phyloP scores from a whole-genome alignment of 1,140 invertebrate species.

The Holcopasites calliopsidis region DNA sequence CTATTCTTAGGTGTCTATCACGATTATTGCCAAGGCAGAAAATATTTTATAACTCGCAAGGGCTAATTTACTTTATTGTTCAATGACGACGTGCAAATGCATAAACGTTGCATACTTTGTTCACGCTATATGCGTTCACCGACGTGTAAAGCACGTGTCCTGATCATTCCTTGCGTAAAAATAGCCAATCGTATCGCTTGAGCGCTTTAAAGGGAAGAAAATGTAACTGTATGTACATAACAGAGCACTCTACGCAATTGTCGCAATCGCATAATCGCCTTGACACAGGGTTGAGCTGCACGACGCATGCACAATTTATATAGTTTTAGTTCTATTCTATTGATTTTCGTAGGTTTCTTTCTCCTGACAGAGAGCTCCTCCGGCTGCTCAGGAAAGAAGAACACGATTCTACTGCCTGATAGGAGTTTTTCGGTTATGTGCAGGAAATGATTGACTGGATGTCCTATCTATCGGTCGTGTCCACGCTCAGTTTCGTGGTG shows the following conservation, averaged over 20 bases:
- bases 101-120: background rate
- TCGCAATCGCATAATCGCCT: conserved; percentile 60
- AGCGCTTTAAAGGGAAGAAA: conserved; percentile 47
- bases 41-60: no score
- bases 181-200: conserved; percentile 44
- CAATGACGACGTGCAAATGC: background rate
- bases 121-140: background rate
- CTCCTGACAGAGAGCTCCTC: conserved; percentile 77
- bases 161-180: conserved; percentile 43
- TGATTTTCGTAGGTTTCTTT: conserved; percentile 39
- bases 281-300: conserved; percentile 75
- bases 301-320: conserved; percentile 65
- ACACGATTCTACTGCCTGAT: conserved; percentile 82
- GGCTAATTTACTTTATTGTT: no score
- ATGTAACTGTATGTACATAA: conserved; percentile 34
- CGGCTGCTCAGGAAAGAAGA: conserved; percentile 79
- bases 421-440: conserved; percentile 96
- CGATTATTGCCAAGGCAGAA: background rate
- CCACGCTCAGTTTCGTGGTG: conserved; percentile 95
- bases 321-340: conserved; percentile 33
- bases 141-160: conserved; percentile 51
- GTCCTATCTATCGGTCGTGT: conserved; percentile 96
- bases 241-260: conserved; percentile 40
- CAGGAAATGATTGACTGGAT: conserved; percentile 99
- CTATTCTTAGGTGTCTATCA: background rate